A percentile compares a stretch with the other conserved stretches of the same genome.
phyloP scores from a whole-genome alignment of 2,113 vertebrate species.

The Chiloscyllium plagiosum region DNA sequence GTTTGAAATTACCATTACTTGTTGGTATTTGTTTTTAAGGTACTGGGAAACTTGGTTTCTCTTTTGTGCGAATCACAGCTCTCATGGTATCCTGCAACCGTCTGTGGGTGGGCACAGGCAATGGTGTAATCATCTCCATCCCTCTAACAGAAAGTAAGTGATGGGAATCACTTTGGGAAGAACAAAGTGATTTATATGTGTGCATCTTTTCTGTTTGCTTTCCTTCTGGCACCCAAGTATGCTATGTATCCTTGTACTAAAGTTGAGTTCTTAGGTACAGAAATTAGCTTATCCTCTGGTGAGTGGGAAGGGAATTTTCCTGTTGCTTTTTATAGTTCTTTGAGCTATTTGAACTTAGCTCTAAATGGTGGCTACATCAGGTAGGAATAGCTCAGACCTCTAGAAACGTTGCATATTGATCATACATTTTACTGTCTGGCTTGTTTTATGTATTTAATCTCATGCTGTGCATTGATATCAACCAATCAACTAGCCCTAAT shows the following conservation, averaged over 20 bases:
- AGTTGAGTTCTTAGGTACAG: not conserved
- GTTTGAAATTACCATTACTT: not conserved
- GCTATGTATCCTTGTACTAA: not conserved
- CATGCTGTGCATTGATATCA: not conserved
- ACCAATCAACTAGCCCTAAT: not conserved
- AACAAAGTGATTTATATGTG: not conserved
- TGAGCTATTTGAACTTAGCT: not conserved
- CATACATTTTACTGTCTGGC: not conserved
- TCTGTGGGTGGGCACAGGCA: conserved; percentile 84
- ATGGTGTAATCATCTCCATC: conserved; percentile 88
- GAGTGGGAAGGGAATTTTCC: not conserved
- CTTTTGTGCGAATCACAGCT: conserved; percentile 84
- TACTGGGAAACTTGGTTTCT: conserved; percentile 85
- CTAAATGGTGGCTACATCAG: not conserved
- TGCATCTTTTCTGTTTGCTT: not conserved
- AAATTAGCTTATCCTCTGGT: not conserved
- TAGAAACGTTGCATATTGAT: not conserved
- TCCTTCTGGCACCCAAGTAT: not conserved
- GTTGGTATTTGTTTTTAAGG: conserved; percentile 52
- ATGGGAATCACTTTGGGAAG: not conserved
- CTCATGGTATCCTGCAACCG: conserved; percentile 84
- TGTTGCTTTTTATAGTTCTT: not conserved
- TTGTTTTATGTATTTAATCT: not conserved
- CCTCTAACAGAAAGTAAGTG: conserved; percentile 81
- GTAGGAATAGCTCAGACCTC: not conserved